phyloP scores from a whole-genome alignment of 2,797 vertebrate species.

The Yasuhikotakia modesta region DNA sequence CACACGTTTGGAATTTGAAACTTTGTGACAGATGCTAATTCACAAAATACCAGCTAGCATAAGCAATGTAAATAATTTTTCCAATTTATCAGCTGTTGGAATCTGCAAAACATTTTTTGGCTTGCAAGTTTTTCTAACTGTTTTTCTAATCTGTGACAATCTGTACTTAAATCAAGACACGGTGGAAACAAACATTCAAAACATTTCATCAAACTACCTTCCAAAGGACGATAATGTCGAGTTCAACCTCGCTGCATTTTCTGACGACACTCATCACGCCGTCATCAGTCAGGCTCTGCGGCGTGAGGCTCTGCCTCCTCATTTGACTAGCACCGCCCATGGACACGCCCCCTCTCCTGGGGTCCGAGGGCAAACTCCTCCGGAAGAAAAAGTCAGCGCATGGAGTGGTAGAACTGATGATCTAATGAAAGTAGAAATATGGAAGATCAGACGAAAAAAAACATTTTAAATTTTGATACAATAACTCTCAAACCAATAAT shows the following conservation, averaged over 20 bases:
- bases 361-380: conserved; percentile 72
- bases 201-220: conserved; percentile 78
- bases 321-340: conserved; percentile 58
- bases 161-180: background rate
- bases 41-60: too few relatives aligned
- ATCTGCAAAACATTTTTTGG: too few relatives aligned
- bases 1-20: too few relatives aligned
- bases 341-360: conserved; percentile 65
- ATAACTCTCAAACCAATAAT: too few relatives aligned
- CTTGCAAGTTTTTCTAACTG: too few relatives aligned
- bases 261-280: conserved; percentile 75
- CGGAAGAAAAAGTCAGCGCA: conserved; percentile 97
- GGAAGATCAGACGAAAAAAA: background rate
- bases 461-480: too few relatives aligned
- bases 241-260: conserved; percentile 88
- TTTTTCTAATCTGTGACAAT: background rate
- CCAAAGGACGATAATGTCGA: conserved; percentile 91
- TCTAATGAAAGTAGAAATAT: conserved; percentile 72
- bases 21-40: too few relatives aligned
- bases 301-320: conserved; percentile 52
- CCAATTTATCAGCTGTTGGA: too few relatives aligned
- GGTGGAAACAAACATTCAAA: background rate
- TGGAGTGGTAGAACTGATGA: conserved; percentile 92
- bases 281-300: conserved; percentile 57
- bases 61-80: too few relatives aligned